A percentile compares a stretch with the other conserved stretches of the same genome.
Conservation (phyloP, 2,797 vertebrate genomes). For the Coranthus polyacanthus region DNA sequence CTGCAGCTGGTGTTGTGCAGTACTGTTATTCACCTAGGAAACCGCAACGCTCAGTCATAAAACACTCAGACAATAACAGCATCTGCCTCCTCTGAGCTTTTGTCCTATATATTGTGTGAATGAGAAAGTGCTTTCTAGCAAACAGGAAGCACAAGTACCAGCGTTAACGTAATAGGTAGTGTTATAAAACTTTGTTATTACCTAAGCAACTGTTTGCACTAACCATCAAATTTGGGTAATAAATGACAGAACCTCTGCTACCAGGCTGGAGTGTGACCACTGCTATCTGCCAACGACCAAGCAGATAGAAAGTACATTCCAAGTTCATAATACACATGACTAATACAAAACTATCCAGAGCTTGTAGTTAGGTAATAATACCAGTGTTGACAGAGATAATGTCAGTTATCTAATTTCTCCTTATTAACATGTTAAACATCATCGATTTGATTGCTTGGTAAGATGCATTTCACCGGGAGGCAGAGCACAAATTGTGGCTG, state of each 20-base stretch:
- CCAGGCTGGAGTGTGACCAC: too few relatives aligned
- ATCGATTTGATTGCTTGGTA: conserved; percentile 8
- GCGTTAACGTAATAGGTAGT: conserved; percentile 60
- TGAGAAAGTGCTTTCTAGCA: conserved; percentile 55
- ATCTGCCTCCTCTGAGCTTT: conserved; percentile 19
- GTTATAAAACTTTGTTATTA: conserved; percentile 64
- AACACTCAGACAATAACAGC: conserved; percentile 26
- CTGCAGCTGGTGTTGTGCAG: conserved; percentile 28
- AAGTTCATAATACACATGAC: too few relatives aligned
- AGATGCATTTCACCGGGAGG: conserved; percentile 4
- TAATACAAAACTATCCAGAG: not conserved
- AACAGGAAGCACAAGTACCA: conserved; percentile 75
- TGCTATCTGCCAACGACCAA: too few relatives aligned
- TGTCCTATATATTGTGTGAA: conserved; percentile 32
- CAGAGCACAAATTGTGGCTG: conserved; percentile 25
- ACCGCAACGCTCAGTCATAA: conserved; percentile 59
- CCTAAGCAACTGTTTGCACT: conserved; percentile 69
- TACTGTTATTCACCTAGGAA: conserved; percentile 70
- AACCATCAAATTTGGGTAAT: conserved; percentile 57
- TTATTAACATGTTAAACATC: conserved; percentile 51
- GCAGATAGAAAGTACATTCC: not conserved
- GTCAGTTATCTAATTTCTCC: conserved; percentile 43
- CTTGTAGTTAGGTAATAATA: conserved; percentile 40
- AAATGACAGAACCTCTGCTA: conserved; percentile 52
- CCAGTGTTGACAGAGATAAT: conserved; percentile 9